These are phyloP conservation scores for Oreochromis tanganicae DNA, from an alignment of 2,113 vertebrate genomes.

Conservation along the genomic window DNA sequence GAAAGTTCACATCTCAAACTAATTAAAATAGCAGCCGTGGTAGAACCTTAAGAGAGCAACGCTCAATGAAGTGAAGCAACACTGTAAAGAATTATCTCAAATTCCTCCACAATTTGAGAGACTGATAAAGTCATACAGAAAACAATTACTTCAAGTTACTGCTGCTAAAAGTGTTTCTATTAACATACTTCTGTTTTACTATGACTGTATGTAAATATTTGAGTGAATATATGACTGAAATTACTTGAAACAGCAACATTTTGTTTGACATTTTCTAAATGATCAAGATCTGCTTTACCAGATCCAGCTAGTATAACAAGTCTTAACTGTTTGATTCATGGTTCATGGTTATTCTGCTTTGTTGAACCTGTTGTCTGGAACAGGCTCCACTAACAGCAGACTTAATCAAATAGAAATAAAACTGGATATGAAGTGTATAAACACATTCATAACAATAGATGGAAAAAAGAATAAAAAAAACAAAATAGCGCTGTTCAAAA, in stretches of 20 bases:
- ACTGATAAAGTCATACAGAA: no score
- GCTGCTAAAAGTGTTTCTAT: neutral
- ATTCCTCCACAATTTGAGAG: no score
- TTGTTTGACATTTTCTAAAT: neutral
- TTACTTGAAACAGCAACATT: neutral
- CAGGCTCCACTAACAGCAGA: neutral
- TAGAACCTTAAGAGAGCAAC: neutral
- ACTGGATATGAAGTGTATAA: neutral
- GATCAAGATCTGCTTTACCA: neutral
- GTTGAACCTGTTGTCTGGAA: neutral
- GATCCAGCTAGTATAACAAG: neutral
- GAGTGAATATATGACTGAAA: neutral
- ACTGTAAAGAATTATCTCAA: no score
- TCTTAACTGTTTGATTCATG: neutral
- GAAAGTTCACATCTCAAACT: neutral
- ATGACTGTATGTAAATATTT: neutral
- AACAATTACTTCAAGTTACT: neutral
- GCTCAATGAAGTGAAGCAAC: neutral
- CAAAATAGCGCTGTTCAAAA: neutral
- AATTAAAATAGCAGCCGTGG: neutral
- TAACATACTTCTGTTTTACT: neutral
- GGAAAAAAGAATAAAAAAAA: neutral
- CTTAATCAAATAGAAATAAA: neutral
- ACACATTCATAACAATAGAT: neutral
- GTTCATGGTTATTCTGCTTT: neutral